Evolutionary conservation across 2,888 invertebrate species (phyloP).

Genomic region (Phania funesta): DNA sequence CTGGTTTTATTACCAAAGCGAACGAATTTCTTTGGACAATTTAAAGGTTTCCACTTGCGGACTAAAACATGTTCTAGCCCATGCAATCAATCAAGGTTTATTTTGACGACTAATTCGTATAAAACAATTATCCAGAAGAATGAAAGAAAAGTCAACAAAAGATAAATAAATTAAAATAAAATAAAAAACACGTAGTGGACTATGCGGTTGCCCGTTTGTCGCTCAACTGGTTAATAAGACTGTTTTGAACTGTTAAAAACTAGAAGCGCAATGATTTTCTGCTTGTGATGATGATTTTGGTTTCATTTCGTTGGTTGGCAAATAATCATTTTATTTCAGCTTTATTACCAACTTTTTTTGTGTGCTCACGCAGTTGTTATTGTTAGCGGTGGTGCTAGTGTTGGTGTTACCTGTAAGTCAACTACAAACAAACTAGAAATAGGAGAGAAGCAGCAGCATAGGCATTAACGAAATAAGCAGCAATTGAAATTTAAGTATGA

Average conservation of each 20-base stretch:
- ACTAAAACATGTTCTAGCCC: too few relatives aligned
- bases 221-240: conserved; percentile 74
- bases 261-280: conserved; percentile 61
- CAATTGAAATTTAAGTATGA: conserved; percentile 40
- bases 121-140: too few relatives aligned
- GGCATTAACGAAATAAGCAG: conserved; percentile 1
- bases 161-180: conserved; percentile 6
- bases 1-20: too few relatives aligned
- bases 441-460: conserved; percentile 6
- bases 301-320: conserved; percentile 50
- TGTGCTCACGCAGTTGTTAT: conserved; percentile 44
- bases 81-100: too few relatives aligned
- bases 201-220: conserved; percentile 76
- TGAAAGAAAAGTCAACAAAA: background rate
- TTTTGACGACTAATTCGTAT: too few relatives aligned
- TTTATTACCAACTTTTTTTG: conserved; percentile 22
- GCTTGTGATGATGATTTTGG: conserved; percentile 63
- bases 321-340: conserved; percentile 30
- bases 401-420: conserved; percentile 40
- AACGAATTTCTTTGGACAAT: too few relatives aligned
- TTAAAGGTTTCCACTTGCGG: conserved; percentile 4
- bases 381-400: conserved; percentile 33
- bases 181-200: conserved; percentile 64
- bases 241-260: conserved; percentile 60
- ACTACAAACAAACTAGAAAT: conserved; percentile 7